Evolutionary conservation across 2,888 invertebrate genomes (phyloP).

Genomic region (Hirtodrosophila alboralis): DNA sequence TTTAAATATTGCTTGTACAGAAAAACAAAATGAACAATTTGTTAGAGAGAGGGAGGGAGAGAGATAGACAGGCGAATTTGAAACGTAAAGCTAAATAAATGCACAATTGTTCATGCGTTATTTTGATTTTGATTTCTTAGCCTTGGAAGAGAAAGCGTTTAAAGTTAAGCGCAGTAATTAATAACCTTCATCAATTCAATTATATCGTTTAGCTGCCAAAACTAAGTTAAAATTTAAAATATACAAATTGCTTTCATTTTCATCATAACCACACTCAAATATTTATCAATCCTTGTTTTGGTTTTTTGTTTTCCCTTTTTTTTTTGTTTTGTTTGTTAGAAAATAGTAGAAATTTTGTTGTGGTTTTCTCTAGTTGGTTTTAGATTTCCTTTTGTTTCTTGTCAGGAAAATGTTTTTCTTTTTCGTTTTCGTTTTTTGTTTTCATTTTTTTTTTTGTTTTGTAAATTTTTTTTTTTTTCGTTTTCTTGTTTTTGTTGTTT

Average conservation of each 20-base stretch:
- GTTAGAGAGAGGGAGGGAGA: too few species aligned
- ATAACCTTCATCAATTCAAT: slow-evolving; percentile 11
- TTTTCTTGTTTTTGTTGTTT: slow-evolving; percentile 34
- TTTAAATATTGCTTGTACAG: slow-evolving; percentile 26
- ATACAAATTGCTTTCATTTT: slow-evolving; percentile 33
- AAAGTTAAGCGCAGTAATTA: slow-evolving; percentile 39
- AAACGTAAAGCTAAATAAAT: slow-evolving; percentile 73
- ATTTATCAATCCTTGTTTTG: slow-evolving; percentile 13
- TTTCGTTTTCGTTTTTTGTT: slow-evolving; percentile 48
- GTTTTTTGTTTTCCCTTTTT: background rate
- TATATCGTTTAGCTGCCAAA: slow-evolving; percentile 29
- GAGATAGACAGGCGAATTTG: slow-evolving; percentile 27
- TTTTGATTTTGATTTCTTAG: slow-evolving; percentile 68
- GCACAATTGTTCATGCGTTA: slow-evolving; percentile 55
- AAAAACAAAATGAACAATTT: slow-evolving; percentile 39
- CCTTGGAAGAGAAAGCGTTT: slow-evolving; percentile 58
- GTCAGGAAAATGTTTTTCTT: slow-evolving; percentile 48
- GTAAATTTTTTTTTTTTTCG: slow-evolving; percentile 12
- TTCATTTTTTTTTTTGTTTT: slow-evolving; percentile 40
- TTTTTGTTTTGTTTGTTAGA: slow-evolving; percentile 38
- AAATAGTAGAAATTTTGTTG: slow-evolving; percentile 58
- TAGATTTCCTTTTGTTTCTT: slow-evolving; percentile 24
- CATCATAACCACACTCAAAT: slow-evolving; percentile 21
- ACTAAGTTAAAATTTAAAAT: slow-evolving; percentile 33
- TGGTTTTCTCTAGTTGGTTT: slow-evolving; percentile 47